phyloP scores from a whole-genome alignment of 1,140 invertebrate genomes.

The Drosophila simulans region DNA sequence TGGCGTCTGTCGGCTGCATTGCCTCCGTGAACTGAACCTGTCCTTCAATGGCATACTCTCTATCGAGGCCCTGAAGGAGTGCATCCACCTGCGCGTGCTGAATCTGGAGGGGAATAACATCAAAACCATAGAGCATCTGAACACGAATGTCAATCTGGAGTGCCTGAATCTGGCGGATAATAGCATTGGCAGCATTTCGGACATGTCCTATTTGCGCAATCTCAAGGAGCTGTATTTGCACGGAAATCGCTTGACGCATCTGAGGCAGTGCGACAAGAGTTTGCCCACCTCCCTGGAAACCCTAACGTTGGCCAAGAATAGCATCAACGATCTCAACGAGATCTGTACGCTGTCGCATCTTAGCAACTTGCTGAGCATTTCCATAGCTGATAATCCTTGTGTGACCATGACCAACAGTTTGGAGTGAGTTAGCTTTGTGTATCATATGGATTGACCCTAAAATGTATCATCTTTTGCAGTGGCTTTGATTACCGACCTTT shows the following conservation, averaged over 20 bases:
- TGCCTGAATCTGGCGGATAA: conserved; percentile 95
- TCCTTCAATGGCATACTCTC: conserved; percentile 94
- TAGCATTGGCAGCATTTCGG: conserved; percentile 92
- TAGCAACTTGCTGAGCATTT: conserved; percentile 91
- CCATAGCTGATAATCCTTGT: conserved; percentile 94
- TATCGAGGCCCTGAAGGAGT: conserved; percentile 94
- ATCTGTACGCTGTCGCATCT: conserved; percentile 92
- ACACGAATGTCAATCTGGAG: conserved; percentile 91
- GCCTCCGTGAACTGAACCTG: conserved; percentile 92
- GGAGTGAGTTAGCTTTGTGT: conserved; percentile 55
- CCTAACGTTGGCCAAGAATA: conserved; percentile 93
- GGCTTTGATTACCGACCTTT: conserved; percentile 96
- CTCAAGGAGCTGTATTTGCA: conserved; percentile 92
- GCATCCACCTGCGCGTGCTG: conserved; percentile 91
- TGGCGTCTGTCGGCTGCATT: conserved; percentile 91
- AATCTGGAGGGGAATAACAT: conserved; percentile 87
- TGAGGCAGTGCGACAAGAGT: conserved; percentile 92
- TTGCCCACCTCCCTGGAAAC: conserved; percentile 90
- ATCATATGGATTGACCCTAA: too few relatives aligned
- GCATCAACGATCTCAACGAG: conserved; percentile 94
- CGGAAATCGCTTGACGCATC: conserved; percentile 92
- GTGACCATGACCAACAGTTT: conserved; percentile 74
- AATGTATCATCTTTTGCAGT: conserved; percentile 85
- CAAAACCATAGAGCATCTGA: conserved; percentile 94
- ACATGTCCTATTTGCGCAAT: conserved; percentile 90